phyloP scores from a whole-genome alignment of 2,888 invertebrate species.

The Ichneumoninae sp. region DNA sequence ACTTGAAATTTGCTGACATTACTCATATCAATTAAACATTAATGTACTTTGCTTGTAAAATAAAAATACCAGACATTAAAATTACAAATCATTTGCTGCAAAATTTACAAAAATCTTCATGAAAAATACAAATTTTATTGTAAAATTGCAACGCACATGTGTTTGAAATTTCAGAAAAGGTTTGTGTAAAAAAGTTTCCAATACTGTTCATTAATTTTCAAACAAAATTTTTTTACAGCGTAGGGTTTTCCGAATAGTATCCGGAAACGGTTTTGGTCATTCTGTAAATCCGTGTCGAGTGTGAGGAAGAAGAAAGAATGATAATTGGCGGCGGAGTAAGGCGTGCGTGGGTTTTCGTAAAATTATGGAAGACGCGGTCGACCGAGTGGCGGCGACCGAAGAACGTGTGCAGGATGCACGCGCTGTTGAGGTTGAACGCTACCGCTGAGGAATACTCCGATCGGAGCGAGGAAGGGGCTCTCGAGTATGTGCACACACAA shows the following conservation, averaged over 20 bases:
- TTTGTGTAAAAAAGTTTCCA: no score
- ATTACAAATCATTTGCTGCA: no score
- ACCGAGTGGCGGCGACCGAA: conserved; percentile 47
- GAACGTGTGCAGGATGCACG: conserved; percentile 61
- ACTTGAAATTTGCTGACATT: no score
- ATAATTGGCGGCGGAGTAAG: neutral
- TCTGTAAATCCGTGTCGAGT: neutral
- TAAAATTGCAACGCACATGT: no score
- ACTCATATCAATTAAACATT: no score
- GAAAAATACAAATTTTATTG: no score
- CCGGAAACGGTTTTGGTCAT: neutral
- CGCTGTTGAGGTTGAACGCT: conserved; percentile 15
- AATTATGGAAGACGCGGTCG: conserved; percentile 72
- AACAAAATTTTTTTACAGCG: no score
- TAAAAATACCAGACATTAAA: no score
- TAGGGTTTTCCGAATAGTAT: neutral
- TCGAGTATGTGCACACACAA: conserved; percentile 26
- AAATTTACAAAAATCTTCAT: no score
- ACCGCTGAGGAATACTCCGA: conserved; percentile 14
- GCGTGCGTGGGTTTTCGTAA: conserved; percentile 66
- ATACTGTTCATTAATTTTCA: no score
- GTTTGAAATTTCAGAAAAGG: no score
- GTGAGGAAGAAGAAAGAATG: neutral
- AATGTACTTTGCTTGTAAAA: no score
- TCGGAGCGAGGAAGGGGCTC: conserved; percentile 10